A percentile compares a stretch with the other conserved stretches of the same genome.
Evolutionary conservation across 2,113 vertebrate species (phyloP).

Genomic region (Passer domesticus): DNA sequence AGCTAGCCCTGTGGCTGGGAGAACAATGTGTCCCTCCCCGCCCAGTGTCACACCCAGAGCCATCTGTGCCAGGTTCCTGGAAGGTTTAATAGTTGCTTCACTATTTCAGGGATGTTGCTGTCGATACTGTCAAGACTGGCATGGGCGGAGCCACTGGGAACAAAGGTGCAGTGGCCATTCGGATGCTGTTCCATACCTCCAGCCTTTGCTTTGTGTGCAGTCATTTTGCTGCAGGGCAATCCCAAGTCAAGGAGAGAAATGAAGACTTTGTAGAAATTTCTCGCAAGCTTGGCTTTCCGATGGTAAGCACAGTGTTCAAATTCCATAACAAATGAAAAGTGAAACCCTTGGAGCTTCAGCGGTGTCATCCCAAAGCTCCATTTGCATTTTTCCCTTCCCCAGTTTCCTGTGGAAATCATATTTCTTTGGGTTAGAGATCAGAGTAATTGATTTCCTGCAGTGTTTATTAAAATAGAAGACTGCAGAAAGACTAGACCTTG

Average conservation of each 20-base stretch:
- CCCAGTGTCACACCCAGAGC: neutral
- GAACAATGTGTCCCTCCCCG: neutral
- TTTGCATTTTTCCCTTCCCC: neutral
- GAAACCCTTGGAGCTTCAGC: neutral
- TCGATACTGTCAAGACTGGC: conserved; percentile 97
- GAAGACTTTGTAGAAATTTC: conserved; percentile 95
- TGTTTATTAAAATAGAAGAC: neutral
- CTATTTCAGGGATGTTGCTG: conserved; percentile 88
- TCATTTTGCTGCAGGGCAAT: conserved; percentile 97
- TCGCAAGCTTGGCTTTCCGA: conserved; percentile 92
- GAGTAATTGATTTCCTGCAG: neutral
- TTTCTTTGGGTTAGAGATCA: neutral
- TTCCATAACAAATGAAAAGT: neutral
- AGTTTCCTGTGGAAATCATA: neutral
- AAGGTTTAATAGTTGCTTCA: neutral
- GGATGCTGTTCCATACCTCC: conserved; percentile 95
- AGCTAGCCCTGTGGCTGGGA: neutral
- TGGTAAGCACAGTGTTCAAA: conserved; percentile 77
- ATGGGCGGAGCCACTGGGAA: conserved; percentile 99
- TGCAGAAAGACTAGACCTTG: neutral
- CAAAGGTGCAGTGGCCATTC: conserved; percentile 95
- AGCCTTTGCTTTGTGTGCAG: conserved; percentile 98
- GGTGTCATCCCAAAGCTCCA: neutral
- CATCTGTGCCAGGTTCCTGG: neutral
- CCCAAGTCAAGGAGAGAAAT: conserved; percentile 96